A percentile compares a stretch with the other conserved stretches of the same genome.
phyloP scores from a whole-genome alignment of 2,113 vertebrate species.

The Tinamus guttatus region DNA sequence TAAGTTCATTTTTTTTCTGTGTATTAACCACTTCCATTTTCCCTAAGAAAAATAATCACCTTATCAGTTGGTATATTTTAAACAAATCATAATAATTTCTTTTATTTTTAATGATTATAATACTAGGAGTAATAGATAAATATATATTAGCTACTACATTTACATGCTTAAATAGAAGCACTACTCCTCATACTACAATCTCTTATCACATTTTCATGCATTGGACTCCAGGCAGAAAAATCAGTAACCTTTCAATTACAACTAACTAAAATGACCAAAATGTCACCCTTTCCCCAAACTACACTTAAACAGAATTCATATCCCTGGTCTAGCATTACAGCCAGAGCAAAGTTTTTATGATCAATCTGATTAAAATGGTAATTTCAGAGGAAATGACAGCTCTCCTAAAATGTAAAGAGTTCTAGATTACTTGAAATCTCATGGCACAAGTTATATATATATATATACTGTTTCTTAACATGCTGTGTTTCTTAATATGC shows the following conservation, averaged over 20 bases:
- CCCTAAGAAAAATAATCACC: neutral
- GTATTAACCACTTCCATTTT: neutral
- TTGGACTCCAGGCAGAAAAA: neutral
- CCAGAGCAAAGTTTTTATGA: constrained; percentile 49
- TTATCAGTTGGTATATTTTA: neutral
- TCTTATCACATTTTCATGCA: neutral
- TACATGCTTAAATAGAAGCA: neutral
- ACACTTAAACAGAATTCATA: constrained; percentile 43
- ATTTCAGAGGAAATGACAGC: constrained; percentile 54
- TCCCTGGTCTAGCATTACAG: constrained; percentile 21
- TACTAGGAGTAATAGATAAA: neutral
- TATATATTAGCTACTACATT: neutral
- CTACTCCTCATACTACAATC: neutral
- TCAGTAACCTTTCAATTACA: neutral
- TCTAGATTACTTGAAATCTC: constrained; percentile 48
- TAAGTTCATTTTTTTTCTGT: neutral
- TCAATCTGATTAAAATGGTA: constrained; percentile 67
- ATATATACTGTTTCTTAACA: neutral
- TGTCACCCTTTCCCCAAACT: constrained; percentile 24
- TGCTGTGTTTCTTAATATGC: too few relatives aligned
- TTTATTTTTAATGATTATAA: neutral
- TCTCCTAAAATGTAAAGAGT: constrained; percentile 56
- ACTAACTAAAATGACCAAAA: constrained; percentile 20
- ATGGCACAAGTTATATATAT: constrained; percentile 20
- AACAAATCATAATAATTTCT: neutral